A percentile compares a stretch with the other conserved stretches of the same genome.
Conservation (phyloP, 2,888 invertebrate genomes). For the Rutpela maculata region DNA sequence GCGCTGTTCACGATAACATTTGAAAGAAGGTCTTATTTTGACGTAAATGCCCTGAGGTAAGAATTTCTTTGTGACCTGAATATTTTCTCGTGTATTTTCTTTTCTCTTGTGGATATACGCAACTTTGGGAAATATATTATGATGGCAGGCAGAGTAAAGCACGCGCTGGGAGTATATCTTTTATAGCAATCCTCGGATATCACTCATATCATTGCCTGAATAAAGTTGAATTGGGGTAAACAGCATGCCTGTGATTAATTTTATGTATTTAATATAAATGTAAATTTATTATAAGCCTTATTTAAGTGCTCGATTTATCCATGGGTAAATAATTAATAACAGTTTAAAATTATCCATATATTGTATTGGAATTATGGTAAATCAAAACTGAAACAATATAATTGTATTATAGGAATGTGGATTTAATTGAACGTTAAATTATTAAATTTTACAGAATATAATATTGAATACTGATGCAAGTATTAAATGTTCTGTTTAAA, state of each 20-base stretch:
- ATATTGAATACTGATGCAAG: too few relatives aligned
- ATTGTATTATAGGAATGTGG: too few relatives aligned
- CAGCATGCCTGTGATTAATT: not conserved
- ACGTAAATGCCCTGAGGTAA: slow-evolving; percentile 61
- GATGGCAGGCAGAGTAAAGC: slow-evolving; percentile 22
- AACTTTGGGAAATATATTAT: slow-evolving; percentile 42
- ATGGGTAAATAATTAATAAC: too few relatives aligned
- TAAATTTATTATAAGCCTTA: not conserved
- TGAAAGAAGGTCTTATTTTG: slow-evolving; percentile 59
- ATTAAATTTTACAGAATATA: too few relatives aligned
- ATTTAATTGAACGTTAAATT: too few relatives aligned
- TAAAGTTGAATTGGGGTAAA: not conserved
- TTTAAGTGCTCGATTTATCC: not conserved
- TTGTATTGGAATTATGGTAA: too few relatives aligned
- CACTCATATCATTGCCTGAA: slow-evolving; percentile 28
- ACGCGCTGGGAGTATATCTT: slow-evolving; percentile 33
- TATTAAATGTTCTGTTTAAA: too few relatives aligned
- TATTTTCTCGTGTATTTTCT: slow-evolving; percentile 49
- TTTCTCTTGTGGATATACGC: slow-evolving; percentile 50
- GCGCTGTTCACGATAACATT: slow-evolving; percentile 60
- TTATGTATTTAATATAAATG: not conserved
- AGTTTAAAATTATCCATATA: too few relatives aligned
- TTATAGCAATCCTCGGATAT: slow-evolving; percentile 32
- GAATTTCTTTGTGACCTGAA: slow-evolving; percentile 61
- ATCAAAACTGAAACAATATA: too few relatives aligned